A percentile compares a stretch with the other conserved stretches of the same genome.
phyloP scores from a whole-genome alignment of 2,797 vertebrate species.

The Steatocranus sp. region DNA sequence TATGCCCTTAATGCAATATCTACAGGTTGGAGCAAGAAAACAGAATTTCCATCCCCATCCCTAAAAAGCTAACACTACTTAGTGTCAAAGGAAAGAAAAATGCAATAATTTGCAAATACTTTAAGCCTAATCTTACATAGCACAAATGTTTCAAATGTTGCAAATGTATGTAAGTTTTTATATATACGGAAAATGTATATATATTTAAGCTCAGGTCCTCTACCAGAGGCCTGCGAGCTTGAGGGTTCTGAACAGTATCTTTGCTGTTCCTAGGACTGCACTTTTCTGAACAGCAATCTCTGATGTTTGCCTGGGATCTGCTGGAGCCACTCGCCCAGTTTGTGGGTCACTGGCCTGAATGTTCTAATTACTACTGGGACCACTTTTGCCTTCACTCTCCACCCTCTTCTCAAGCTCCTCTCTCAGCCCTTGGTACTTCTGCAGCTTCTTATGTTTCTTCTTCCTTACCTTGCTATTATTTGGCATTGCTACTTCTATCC shows the following conservation, averaged over 20 bases:
- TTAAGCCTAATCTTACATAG: not conserved
- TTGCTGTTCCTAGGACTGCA: not conserved
- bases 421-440: not conserved
- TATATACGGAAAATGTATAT: not conserved
- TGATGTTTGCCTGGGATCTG: not conserved
- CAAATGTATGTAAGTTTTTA: not conserved
- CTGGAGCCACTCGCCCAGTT: not conserved
- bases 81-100: not conserved
- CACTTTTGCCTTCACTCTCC: not conserved
- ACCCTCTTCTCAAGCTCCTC: not conserved
- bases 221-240: not conserved
- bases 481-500: not conserved
- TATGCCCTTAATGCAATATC: not conserved
- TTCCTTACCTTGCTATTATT: not conserved
- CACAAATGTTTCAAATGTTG: not conserved
- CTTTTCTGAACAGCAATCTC: not conserved
- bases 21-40: not conserved
- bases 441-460: not conserved
- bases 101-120: fast-evolving
- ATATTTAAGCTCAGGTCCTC: not conserved
- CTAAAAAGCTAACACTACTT: not conserved
- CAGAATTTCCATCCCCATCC: not conserved
- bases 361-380: not conserved
- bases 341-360: not conserved
- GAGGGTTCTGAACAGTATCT: not conserved